Evolutionary conservation across 2,113 vertebrate genomes (phyloP), one percentile per base, ranked within the genome.

Genomic region (Alligator mississippiensis): DNA sequence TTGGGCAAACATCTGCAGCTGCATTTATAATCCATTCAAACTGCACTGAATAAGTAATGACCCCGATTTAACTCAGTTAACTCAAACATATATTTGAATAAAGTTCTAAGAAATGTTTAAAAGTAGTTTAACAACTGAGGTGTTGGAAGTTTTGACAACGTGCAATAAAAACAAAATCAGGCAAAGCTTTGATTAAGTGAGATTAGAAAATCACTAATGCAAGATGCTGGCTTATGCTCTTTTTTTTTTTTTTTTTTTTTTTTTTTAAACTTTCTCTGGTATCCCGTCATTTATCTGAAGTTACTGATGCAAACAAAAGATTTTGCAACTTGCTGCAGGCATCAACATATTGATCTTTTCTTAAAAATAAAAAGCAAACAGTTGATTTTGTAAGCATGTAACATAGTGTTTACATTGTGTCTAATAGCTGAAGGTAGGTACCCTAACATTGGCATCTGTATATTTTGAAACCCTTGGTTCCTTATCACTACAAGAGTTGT

Each of bases 81-180:
- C 88, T 70, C 30, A 87, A 95, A 55, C 59, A 16, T 64, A 62
- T 70, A 24, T 95, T 93, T 93, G 79, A 93, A 93, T 90, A 93
- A 90, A 85, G 25, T 89, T 27, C 60, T 3, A 4, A 84, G 55
- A 93, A 93, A 76, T 15, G 13, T 93, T 92, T 89, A 62, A 92
- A 90, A 93, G 70, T 59, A 70, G 90, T 89, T 87, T 17, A 80
- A 76, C 59, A 90, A 90, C 55, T n/a, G 82, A 95, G 55, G 66
- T 80, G 80, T 81, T 91, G 66, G 25, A 95, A 91, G 38, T 72
- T 94, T 92, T 90, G 60, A 85, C 38, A 95, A 92, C 79, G 21
- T 55, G 57, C 61, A 87, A 78, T 11, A 83, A 81, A 92, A 92
- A 86, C 3, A 68, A 60, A 75, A 88, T 79, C 30, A 57, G 47